Conservation (phyloP, 2,113 vertebrate genomes). For the Sebastes fasciatus region DNA sequence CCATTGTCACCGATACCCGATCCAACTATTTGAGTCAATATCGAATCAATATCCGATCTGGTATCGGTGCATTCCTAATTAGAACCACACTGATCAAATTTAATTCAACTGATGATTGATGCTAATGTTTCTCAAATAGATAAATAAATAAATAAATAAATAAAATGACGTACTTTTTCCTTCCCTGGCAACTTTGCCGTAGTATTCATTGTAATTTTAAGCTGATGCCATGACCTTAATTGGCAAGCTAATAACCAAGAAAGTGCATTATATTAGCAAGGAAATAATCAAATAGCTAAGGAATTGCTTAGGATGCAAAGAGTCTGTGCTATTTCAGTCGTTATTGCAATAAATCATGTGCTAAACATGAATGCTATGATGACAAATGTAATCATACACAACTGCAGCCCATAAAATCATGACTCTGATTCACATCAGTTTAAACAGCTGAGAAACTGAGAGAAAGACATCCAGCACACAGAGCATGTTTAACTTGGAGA, state of each 20-base stretch:
- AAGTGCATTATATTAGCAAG: constrained; percentile 25
- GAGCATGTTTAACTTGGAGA: no score
- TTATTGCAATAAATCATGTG: constrained; percentile 44
- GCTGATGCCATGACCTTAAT: constrained; percentile 24
- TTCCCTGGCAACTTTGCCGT: neutral
- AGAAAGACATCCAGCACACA: neutral
- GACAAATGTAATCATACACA: constrained; percentile 2
- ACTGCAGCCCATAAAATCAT: neutral
- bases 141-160: neutral
- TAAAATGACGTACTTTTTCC: neutral
- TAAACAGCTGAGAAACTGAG: neutral
- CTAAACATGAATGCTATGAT: neutral
- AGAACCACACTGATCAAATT: no score
- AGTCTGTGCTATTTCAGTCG: constrained; percentile 1
- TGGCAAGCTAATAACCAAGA: neutral
- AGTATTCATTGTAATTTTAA: constrained; percentile 5
- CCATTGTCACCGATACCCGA: no score
- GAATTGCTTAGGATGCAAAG: constrained; percentile 36
- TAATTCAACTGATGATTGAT: no score
- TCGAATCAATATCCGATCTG: no score
- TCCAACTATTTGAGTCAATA: no score
- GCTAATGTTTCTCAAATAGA: no score
- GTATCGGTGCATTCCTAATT: no score
- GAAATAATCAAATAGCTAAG: constrained; percentile 11
- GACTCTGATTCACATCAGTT: neutral